Evolutionary conservation across 2,113 vertebrate species (phyloP), one percentile per base, ranked within the genome.

Genomic region (Psilopsiagon aymara): DNA sequence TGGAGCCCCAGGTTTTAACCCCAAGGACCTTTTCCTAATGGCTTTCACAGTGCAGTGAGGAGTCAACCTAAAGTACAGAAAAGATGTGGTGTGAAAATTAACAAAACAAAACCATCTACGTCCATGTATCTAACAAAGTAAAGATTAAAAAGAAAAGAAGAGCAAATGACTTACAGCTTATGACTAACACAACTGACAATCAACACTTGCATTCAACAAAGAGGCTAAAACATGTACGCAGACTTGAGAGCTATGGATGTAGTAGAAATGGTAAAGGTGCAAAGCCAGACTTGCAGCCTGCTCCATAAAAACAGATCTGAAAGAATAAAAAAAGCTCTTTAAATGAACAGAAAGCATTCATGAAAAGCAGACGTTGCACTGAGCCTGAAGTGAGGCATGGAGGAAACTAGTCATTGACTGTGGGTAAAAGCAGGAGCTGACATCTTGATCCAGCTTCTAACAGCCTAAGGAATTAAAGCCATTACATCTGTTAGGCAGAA

Each of bases 11-110:
- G 97, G 96, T 97, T 97, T 97, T 98, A 98, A 98, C 97, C 98
- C 97, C 98, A 98, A 98, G 97, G 98, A 97, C 94, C 97, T 98
- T 97, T 97, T 98, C 98, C 98, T 98, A 98, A 97, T 93, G 97
- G 97, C 88, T 98, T 98, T 98, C 96, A 95, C 97, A 98, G 97
- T 97, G 97, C 96, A 97, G 96, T 95, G 98, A 97, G 97, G 97
- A 98, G 97, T 93, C 98, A 98, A 98, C 98, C 98, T 98, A 68
- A 98, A 98, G 98, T 98, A 98, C 97, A 98, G 98, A 98, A 98
- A 97, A 98, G 98, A 98, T 95, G 97, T 78, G 97, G 96, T 97
- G 95, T 98, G 97, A 98, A 98, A 97, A 97, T 98, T 96, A 97
- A 97, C 91, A 97, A 95, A 97, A 97, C 84, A 96, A 95, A 97